Base-by-base conservation (phyloP, 2,113 vertebrate species). In the Podiceps cristatus region DNA sequence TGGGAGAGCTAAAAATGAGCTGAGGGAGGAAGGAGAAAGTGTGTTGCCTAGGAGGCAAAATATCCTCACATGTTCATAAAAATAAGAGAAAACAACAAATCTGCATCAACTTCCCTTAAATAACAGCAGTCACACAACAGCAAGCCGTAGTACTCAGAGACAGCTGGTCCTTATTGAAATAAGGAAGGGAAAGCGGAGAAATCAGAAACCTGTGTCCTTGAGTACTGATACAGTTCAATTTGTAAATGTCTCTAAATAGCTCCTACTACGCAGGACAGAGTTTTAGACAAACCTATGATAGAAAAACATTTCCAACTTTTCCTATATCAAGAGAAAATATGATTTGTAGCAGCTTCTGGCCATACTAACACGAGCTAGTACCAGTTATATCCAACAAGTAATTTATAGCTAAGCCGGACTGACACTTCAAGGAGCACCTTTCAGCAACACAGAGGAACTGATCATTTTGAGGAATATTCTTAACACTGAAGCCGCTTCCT, bases 1-100 rank as follows among this genome's bases (percentile, higher is more conserved):
- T 45, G 53, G 45, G 59, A 96, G 59, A 88, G 72, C 86, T 94
- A 88, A 93, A 96, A 92, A 83, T 53, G 59, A 77, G 62, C 24
- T 25, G 64, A 18, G n/a, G 15, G 1, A 4, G 7, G 18, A 8
- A 11, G 7, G 47, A 5, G 5, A 18, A 7, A 44, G 8, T 25
- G 28, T 68, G 82, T 91, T 94, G 90, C 93, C 81, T 83, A 86
- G 92, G 92, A 96, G 55, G 78, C 82, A 96, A 96, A 93, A 93
- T 50, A 78, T n/a, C 86, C 62, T 80, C 85, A 83, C 40, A 18
- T 44, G n/a, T 40, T 93, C 84, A 58, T 27, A 82, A 80, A 95
- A 93, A 59, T 18, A 76, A 93, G 69, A 16, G 56, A 76, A 91
- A 82, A 89, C 82, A 96, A 89, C 59, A 88, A 83, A 92, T 88